Evolutionary conservation across 2,888 invertebrate species (phyloP), one percentile per base, ranked within the genome.

Genomic region (Cerastoderma edule): DNA sequence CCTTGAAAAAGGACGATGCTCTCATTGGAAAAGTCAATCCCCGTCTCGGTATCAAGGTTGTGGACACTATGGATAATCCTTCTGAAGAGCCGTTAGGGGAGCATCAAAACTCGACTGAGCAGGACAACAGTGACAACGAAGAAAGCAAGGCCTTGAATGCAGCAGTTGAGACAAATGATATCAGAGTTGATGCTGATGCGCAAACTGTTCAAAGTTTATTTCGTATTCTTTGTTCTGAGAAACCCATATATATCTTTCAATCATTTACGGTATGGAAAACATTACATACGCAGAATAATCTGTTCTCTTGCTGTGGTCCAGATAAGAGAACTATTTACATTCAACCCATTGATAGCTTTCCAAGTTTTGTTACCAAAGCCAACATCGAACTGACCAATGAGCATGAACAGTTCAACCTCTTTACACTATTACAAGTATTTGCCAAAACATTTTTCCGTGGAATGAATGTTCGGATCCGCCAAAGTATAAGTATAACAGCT

Each of bases 211-310:
- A 60, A n/a, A 60, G 60, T 27, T 48, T 88, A 19, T 89, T 88
- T 68, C 56, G 67, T 33, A 79, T 87, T 19, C 50, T 85, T 30
- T 64, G 74, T n/a, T 72, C 78, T 19, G 66, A 72, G 27, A 82
- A 85, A 69, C 85, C 86, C 19, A 69, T 86, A 32, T 75, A 60
- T 53, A 66, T 66, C 56, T 79, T 75, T 48, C 90, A 91, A 75
- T 88, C 89, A 5, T 91, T 87, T 79, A 78, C 83, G 5, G 85
- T 84, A 60, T 91, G 91, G 91, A 89, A 85, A 75, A 81, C 87
- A 32, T 65, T 75, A 16, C 72, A 83, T 56, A 83, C 86, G 44
- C 75, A 88, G 33, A 82, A 83, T 48, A 84, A 85, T 22, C 28
- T 86, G 0, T 80, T 86, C 48, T 32, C 80, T 5, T 74, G 85